These are phyloP conservation scores for Amphibalanus amphitrite DNA, from an alignment of 1,140 invertebrate species.

Conservation along the genomic window DNA sequence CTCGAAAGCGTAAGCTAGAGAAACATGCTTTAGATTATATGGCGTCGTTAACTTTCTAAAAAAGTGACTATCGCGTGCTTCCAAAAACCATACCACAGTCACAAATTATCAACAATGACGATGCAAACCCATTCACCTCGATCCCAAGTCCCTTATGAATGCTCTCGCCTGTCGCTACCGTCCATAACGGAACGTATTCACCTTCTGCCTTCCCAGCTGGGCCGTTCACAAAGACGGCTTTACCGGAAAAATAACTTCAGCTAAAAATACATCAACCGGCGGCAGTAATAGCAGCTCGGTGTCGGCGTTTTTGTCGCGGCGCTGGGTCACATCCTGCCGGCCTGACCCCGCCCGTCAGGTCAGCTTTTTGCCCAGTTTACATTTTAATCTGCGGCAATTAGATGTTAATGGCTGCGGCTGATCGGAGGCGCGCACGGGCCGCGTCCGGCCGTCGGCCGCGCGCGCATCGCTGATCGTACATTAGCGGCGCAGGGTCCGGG, in stretches of 20 bases:
- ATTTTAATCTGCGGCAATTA: not conserved
- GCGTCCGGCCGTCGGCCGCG: too few species aligned
- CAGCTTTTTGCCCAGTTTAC: not conserved
- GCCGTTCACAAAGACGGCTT: not conserved
- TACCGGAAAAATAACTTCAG: not conserved
- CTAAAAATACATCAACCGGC: not conserved
- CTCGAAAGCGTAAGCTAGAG: too few species aligned
- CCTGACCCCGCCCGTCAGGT: not conserved
- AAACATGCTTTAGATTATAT: too few species aligned
- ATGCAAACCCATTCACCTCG: too few species aligned
- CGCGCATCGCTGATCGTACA: not conserved
- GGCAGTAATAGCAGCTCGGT: too few species aligned
- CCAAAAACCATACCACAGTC: too few species aligned
- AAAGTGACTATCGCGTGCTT: too few species aligned
- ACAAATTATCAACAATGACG: too few species aligned
- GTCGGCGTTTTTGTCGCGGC: not conserved
- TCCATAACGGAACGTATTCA: not conserved
- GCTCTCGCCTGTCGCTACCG: too few species aligned
- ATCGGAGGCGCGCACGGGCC: not conserved
- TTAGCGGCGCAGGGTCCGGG: not conserved
- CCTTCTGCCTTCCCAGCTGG: too few species aligned
- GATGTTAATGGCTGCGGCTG: not conserved
- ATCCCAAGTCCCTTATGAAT: too few species aligned
- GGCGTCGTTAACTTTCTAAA: too few species aligned
- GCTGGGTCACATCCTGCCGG: not conserved